These are phyloP conservation scores for Sphenopsis melanotis DNA, from an alignment of 2,797 vertebrate species.

Conservation along the genomic window DNA sequence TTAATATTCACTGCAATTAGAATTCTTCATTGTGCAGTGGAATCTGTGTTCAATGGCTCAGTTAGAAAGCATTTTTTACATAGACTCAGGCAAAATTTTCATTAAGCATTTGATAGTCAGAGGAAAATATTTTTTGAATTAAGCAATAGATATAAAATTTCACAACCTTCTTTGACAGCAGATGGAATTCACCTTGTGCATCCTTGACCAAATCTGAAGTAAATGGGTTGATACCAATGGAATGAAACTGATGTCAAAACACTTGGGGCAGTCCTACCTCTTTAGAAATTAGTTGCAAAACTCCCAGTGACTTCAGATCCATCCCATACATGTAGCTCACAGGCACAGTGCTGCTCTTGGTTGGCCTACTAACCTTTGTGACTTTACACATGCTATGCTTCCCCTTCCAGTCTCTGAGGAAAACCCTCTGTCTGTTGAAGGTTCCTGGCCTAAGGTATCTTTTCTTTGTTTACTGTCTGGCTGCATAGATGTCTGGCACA, in stretches of 20 bases:
- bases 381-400: background rate
- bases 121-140: background rate
- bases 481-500: slow-evolving; percentile 62
- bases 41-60: background rate
- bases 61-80: background rate
- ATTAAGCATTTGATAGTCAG: background rate
- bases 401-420: slow-evolving; percentile 16
- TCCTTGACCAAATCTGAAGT: background rate
- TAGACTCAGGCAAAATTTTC: background rate
- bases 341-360: background rate
- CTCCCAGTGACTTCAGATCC: background rate
- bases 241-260: background rate
- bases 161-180: background rate
- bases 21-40: background rate
- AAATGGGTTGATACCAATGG: background rate
- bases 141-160: background rate
- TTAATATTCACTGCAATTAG: background rate
- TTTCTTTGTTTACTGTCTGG: slow-evolving; percentile 66
- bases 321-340: background rate
- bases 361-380: slow-evolving; percentile 49
- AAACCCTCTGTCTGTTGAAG: slow-evolving; percentile 13
- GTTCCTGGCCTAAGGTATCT: slow-evolving; percentile 51
- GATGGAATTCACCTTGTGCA: background rate
- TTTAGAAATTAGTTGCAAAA: background rate
- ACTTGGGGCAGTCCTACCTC: background rate